A percentile compares a stretch with the other conserved stretches of the same genome.
phyloP scores from a whole-genome alignment of 2,797 vertebrate genomes.

The Psittacula echo region DNA sequence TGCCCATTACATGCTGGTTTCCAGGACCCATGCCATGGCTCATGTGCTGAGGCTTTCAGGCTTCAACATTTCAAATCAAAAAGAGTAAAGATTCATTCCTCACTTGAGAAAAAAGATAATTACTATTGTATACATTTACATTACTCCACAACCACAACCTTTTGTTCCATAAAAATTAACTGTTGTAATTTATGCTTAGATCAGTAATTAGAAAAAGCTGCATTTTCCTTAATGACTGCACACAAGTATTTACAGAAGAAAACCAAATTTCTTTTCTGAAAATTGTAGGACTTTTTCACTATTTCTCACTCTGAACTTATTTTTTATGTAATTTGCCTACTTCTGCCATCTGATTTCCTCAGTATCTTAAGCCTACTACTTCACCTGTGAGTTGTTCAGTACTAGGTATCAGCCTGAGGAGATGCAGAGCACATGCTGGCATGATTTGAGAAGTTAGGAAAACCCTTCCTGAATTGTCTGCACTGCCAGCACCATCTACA shows the following conservation, averaged over 20 bases:
- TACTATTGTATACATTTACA: neutral
- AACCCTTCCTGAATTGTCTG: neutral
- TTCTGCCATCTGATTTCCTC: neutral
- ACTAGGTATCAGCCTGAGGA: neutral
- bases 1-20: fast-evolving
- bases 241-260: neutral
- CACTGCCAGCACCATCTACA: neutral
- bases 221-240: neutral
- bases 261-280: neutral
- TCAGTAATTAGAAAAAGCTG: neutral
- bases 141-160: neutral
- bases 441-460: fast-evolving
- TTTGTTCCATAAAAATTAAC: neutral
- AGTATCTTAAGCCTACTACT: neutral
- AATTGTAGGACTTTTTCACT: neutral
- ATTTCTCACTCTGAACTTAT: neutral
- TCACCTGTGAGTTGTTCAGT: neutral
- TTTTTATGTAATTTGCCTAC: neutral
- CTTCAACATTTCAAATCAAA: neutral
- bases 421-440: neutral
- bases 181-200: neutral
- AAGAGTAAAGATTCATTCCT: neutral
- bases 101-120: neutral
- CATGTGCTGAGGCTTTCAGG: neutral
- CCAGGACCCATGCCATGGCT: fast-evolving